Evolutionary conservation across 2,797 vertebrate genomes (phyloP), one percentile per base, ranked within the genome.

Genomic region (Saguinus oedipus): DNA sequence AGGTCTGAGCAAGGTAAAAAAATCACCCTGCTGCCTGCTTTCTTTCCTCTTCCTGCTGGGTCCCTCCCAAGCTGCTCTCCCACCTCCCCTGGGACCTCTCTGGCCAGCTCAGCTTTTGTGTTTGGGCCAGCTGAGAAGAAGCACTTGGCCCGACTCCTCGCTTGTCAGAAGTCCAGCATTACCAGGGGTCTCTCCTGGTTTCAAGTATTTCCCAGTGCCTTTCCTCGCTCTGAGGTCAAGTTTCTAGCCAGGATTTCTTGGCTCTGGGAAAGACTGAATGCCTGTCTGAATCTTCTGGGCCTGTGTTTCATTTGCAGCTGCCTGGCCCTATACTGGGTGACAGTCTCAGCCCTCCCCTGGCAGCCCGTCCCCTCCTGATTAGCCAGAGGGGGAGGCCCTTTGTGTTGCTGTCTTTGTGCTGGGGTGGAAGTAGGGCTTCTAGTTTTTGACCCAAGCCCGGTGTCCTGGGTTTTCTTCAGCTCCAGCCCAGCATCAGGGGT

Each of bases 241-340:
- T 91, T 97, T 97, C 96, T n/a, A 95, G 98, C 97, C 96, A 97
- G 94, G 86, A 96, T 95, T 97, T 98, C 96, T 97, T 98, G 97
- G 97, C 97, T 96, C 97, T 64, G 95, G 93, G 91, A 86, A 94
- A 96, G 97, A 95, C 5, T 26, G 95, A 97, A 90, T 85, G 97
- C 93, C 95, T 97, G 97, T 85, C 88, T 83, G 90, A 93, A 94
- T 61, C 96, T 93, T 94, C 92, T 39, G 83, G 96, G 97, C 94
- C 97, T 97, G 97, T 20, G 91, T 94, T 96, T 95, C 95, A 94
- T 97, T 97, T 96, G 96, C 97, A 97, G 97, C 96, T 83, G 94
- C 95, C 96, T 82, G 90, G 85, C 88, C 87, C 83, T 83, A 86
- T 39, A 48, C 89, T 95, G 93, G 96, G 97, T 93, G 97, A 93